Base-by-base conservation (phyloP, 2,888 invertebrate species). In the Eilema griseolum region DNA sequence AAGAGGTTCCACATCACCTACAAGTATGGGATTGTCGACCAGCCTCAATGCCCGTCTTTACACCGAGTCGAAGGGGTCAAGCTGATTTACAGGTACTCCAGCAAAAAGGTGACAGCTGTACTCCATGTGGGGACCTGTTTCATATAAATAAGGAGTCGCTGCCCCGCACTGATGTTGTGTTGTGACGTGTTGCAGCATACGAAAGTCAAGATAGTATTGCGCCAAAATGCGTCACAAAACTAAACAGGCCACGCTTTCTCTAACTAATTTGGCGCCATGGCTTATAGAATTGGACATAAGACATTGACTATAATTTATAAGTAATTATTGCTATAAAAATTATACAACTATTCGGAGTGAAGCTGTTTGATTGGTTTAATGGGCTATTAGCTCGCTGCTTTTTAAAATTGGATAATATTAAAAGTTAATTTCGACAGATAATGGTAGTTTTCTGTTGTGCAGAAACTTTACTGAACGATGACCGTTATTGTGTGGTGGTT, bases 321-420 rank as follows among this genome's bases (percentile, higher is more conserved):
- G 37, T 66, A 66, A 66, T 66, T 66, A 66, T 60, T 26, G 59
- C 66, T 60, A 66, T 66, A 66, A 66, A 59, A 66, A 60, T 60
- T 66, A 66, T 57, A 57, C 31, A 66, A 66, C 33, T 65, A 65
- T 57, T 57, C 31, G 57, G 24, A 57, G 31, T 33, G 20, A 16
- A 56, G 66, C 56, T 16, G 23, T 33, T 66, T 57, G 66, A 57
- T 62, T 62, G 33, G 57, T 33, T 33, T 5, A 66, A 66, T 37
- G 57, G 66, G 37, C 31, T 57, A 57, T 66, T 57, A 57, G 57
- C 23, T 24, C 14, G 66, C 41, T 62, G 33, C 57, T 66, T 11
- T 66, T 33, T 24, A 33, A 66, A n/a, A 64, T 20, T 52, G 41
- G 52, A n/a, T 52, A 62, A 37, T 62, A 41, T 62, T 62, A 26